Evolutionary conservation across 2,797 vertebrate genomes (phyloP).

Genomic region (Leptatherina wallacei): DNA sequence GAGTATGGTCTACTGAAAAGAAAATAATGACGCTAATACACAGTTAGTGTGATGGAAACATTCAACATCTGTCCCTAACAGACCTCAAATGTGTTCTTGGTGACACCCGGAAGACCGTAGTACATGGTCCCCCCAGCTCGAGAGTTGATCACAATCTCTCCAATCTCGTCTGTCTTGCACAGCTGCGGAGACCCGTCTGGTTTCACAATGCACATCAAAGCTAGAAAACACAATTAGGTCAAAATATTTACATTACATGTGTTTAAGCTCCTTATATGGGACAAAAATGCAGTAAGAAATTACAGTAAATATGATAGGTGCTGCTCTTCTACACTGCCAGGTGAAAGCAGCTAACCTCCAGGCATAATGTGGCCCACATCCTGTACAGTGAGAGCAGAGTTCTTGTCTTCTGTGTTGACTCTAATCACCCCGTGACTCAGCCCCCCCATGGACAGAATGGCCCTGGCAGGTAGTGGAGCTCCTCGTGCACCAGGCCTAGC

Average conservation of each 20-base stretch:
- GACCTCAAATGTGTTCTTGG: constrained; percentile 98
- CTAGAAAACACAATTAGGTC: constrained; percentile 73
- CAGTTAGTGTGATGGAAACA: not conserved
- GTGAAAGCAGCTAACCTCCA: constrained; percentile 85
- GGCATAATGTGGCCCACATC: constrained; percentile 98
- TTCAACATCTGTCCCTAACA: not conserved
- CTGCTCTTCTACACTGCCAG: not conserved
- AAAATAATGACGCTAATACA: not conserved
- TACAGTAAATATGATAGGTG: constrained; percentile 8
- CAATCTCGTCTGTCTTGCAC: constrained; percentile 97
- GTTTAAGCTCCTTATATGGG: not conserved
- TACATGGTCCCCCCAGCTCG: constrained; percentile 95
- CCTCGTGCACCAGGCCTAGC: constrained; percentile 92
- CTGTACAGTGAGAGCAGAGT: constrained; percentile 96
- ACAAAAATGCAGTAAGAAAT: not conserved
- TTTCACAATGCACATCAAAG: constrained; percentile 95
- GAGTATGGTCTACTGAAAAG: not conserved
- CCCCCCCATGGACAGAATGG: constrained; percentile 96
- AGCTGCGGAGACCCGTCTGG: constrained; percentile 93
- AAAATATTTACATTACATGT: not conserved
- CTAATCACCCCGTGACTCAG: constrained; percentile 95
- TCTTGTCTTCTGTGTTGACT: constrained; percentile 98
- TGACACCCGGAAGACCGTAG: constrained; percentile 94
- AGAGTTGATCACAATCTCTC: constrained; percentile 95
- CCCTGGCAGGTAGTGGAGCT: constrained; percentile 93